Evolutionary conservation across 2,888 invertebrate genomes (phyloP).

Genomic region (Tridacna crocea): DNA sequence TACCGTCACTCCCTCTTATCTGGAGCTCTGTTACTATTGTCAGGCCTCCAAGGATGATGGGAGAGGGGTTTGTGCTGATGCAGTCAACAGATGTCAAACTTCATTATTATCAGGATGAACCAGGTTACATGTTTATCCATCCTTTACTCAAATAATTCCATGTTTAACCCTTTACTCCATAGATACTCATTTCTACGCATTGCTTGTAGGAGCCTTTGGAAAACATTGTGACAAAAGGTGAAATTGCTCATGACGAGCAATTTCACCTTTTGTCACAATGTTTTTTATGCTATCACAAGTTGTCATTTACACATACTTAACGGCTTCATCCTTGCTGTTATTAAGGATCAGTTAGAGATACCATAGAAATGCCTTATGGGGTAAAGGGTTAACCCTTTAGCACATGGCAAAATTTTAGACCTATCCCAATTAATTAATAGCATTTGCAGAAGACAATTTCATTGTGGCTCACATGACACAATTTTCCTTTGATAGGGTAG

Average conservation of each 20-base stretch:
- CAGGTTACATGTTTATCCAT: constrained; percentile 87
- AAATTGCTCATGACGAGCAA: too few species aligned
- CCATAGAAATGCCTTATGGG: too few species aligned
- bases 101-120: constrained; percentile 99
- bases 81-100: constrained; percentile 97
- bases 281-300: too few species aligned
- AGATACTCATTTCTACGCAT: not conserved
- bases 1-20: too few species aligned
- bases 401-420: not conserved
- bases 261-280: too few species aligned
- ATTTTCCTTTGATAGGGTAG: not conserved
- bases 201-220: too few species aligned
- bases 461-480: too few species aligned
- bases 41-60: constrained; percentile 96
- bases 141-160: too few species aligned
- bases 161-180: not conserved
- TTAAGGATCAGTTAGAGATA: too few species aligned
- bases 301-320: too few species aligned
- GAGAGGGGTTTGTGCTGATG: constrained; percentile 98
- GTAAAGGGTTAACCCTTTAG: not conserved
- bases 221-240: too few species aligned
- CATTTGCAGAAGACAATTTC: not conserved
- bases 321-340: too few species aligned
- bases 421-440: not conserved
- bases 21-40: constrained; percentile 29